Base-by-base conservation (phyloP, 2,113 vertebrate species). In the Gymnobelideus leadbeateri region DNA sequence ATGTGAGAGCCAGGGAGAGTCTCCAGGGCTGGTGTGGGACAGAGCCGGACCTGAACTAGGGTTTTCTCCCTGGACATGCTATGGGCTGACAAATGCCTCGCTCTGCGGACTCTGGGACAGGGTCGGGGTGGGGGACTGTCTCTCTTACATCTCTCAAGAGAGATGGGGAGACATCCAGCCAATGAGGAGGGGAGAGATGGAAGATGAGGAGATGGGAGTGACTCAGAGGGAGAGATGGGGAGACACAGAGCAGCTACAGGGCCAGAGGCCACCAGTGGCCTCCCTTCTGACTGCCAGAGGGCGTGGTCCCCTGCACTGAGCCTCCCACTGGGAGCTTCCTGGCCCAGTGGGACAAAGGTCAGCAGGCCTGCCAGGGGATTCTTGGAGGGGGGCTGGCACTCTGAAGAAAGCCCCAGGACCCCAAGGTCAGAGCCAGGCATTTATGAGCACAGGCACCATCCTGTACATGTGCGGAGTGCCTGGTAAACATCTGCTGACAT, bases 311-410 rank as follows among this genome's bases (percentile, higher is more conserved):
- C 26, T 31, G 89, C 4, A 25, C 12, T n/a, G 37, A 43, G n/a
- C 37, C 6, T 3, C 68, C n/a, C 19, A 43, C 37, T 84, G 31
- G 5, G 68, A 84, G 68, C 5, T 84, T 84, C 57, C 68, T 84
- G n/a, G 51, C 97, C 96, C 84, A 97, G 92, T 50, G 37, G 94
- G 91, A 89, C 94, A 97, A 92, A 96, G 96, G 91, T 91, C 96
- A 92, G 61, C 26, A 50, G 91, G 7, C 3, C 28, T 92, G 94
- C 54, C 94, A 95, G 95, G 93, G 68, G 52, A 57, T 51, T 84
- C 68, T 37, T 51, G 91, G 91, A 51, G 54, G 68, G 55, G 61
- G 51, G 49, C 11, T 8, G 53, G 57, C n/a, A 14, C 91, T 91
- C 54, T 47, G 1, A 9, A 89, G 51, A 90, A 95, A 55, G 92